A percentile compares a stretch with the other conserved stretches of the same genome.
Conservation (phyloP, 2,113 vertebrate genomes). For the Blennius ocellaris region DNA sequence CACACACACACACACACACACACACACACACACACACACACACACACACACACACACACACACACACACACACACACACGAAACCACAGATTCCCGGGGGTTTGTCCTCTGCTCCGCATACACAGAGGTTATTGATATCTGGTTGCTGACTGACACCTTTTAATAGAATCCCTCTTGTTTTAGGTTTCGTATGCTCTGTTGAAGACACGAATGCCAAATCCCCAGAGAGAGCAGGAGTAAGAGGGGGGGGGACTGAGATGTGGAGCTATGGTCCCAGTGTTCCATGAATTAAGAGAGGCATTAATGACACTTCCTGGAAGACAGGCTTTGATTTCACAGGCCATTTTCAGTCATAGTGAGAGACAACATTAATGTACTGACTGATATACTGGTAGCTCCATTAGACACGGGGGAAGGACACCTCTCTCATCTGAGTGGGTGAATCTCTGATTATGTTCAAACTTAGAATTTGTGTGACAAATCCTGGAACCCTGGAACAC, state of each 20-base stretch:
- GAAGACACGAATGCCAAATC: conserved; percentile 62
- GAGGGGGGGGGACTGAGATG: conserved; percentile 23
- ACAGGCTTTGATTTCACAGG: conserved; percentile 79
- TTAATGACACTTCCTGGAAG: conserved; percentile 81
- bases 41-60: conserved; percentile 41
- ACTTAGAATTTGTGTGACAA: conserved; percentile 56
- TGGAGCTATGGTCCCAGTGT: conserved; percentile 47
- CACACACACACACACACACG: conserved; percentile 43
- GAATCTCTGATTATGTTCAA: conserved; percentile 37
- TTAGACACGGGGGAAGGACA: conserved; percentile 84
- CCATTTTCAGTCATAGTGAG: conserved; percentile 76
- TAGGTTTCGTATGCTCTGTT: conserved; percentile 74
- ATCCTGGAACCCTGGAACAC: conserved; percentile 57
- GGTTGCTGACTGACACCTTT: conserved; percentile 83
- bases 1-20: conserved; percentile 42
- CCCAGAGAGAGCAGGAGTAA: conserved; percentile 27
- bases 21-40: conserved; percentile 24
- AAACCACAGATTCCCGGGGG: conserved; percentile 76
- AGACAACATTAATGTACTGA: conserved; percentile 73
- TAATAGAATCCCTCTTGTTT: conserved; percentile 81
- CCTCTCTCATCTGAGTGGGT: conserved; percentile 51
- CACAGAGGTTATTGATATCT: conserved; percentile 82
- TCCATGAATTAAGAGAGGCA: conserved; percentile 70
- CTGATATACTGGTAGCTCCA: conserved; percentile 73
- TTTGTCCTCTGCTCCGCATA: conserved; percentile 69